phyloP scores from a whole-genome alignment of 2,888 invertebrate species.

The Thecocarcelia acutangulata region DNA sequence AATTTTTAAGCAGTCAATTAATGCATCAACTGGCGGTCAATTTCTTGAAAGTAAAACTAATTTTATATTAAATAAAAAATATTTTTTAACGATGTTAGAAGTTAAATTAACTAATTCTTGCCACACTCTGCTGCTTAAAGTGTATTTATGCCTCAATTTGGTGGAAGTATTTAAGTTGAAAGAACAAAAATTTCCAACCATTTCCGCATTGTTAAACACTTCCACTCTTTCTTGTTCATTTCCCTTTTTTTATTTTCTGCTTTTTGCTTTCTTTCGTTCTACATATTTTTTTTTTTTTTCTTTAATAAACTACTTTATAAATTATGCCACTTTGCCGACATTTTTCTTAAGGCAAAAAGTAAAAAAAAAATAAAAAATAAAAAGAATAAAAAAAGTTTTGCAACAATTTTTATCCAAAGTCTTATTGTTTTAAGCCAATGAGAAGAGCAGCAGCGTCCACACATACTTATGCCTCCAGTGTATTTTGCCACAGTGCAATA shows the following conservation, averaged over 20 bases:
- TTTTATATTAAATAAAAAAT: not conserved
- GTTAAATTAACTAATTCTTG: slow-evolving; percentile 43
- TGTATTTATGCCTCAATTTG: slow-evolving; percentile 27
- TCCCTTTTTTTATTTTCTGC: slow-evolving; percentile 1
- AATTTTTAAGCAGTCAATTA: slow-evolving; percentile 8
- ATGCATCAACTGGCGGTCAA: slow-evolving; percentile 15
- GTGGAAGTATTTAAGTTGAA: slow-evolving; percentile 49
- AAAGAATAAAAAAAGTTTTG: slow-evolving; percentile 7
- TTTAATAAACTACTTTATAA: slow-evolving; percentile 55
- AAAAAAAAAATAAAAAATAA: slow-evolving; percentile 13
- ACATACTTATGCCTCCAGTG: slow-evolving; percentile 7
- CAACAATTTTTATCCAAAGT: slow-evolving; percentile 28
- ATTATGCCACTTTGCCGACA: slow-evolving; percentile 65
- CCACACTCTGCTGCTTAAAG: not conserved
- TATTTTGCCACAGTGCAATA: slow-evolving; percentile 26
- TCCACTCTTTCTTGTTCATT: slow-evolving; percentile 11
- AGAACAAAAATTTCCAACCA: slow-evolving; percentile 53
- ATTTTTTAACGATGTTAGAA: slow-evolving; percentile 38
- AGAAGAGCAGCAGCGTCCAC: slow-evolving; percentile 6
- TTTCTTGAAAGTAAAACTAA: not conserved
- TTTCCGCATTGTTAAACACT: slow-evolving; percentile 57
- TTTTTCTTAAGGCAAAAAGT: slow-evolving; percentile 53
- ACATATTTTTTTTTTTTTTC: slow-evolving; percentile 6
- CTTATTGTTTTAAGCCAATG: slow-evolving; percentile 65
- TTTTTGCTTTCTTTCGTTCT: slow-evolving; percentile 24